Conservation (phyloP, 2,888 invertebrate species). For the Girardia tigrina region DNA sequence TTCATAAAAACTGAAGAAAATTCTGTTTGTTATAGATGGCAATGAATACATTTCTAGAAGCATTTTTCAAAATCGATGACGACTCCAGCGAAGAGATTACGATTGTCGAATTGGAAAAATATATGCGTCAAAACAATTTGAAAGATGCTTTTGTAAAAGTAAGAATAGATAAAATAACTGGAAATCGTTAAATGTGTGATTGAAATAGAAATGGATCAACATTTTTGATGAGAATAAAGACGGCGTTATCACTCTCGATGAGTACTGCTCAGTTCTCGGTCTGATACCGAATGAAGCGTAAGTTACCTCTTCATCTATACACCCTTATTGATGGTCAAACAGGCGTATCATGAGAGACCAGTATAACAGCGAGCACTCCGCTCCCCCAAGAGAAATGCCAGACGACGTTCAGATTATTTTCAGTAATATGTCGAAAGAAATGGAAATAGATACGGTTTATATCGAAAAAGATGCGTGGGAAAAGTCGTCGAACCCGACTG, state of each 20-base stretch:
- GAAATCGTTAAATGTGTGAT: too few relatives aligned
- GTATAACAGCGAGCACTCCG: neutral
- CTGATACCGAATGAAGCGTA: neutral
- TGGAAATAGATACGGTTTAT: neutral
- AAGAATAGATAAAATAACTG: too few relatives aligned
- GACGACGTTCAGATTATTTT: neutral
- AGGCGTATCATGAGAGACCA: neutral
- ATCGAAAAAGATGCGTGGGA: neutral
- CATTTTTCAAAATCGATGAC: neutral
- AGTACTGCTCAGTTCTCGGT: neutral
- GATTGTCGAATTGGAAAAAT: neutral
- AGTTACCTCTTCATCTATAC: neutral
- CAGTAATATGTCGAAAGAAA: neutral
- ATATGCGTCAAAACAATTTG: neutral
- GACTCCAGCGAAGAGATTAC: neutral
- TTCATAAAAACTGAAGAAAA: too few relatives aligned
- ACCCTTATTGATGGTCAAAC: neutral
- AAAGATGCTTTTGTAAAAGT: neutral
- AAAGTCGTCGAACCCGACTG: neutral
- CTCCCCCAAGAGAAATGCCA: neutral
- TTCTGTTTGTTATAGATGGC: too few relatives aligned
- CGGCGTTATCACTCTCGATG: neutral
- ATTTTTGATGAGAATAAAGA: neutral
- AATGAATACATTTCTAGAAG: neutral
- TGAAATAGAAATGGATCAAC: neutral